phyloP scores from a whole-genome alignment of 1,140 invertebrate genomes.

The Coelopa frigida region DNA sequence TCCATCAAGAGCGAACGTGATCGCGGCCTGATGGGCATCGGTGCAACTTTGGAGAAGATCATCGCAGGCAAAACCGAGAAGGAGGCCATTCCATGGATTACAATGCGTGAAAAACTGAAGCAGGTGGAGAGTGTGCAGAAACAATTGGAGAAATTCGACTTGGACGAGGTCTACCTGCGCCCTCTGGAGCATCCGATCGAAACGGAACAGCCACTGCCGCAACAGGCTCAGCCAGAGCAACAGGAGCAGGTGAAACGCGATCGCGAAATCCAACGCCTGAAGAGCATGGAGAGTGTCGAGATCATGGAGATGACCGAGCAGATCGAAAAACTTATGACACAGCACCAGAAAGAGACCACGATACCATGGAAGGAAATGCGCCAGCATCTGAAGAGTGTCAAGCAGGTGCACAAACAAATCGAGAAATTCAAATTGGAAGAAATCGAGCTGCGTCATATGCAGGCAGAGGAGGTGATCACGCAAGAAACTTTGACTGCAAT shows the following conservation, averaged over 20 bases:
- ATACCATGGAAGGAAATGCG: slow-evolving; percentile 44
- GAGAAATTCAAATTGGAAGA: slow-evolving; percentile 43
- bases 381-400: slow-evolving; percentile 38
- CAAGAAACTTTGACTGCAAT: slow-evolving; percentile 25
- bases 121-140: slow-evolving; percentile 35
- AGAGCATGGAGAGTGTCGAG: slow-evolving; percentile 44
- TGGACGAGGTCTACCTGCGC: slow-evolving; percentile 38
- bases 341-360: slow-evolving; percentile 32
- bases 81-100: slow-evolving; percentile 42
- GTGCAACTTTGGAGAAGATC: slow-evolving; percentile 34
- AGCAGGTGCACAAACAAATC: slow-evolving; percentile 36
- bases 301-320: slow-evolving; percentile 42
- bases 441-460: slow-evolving; percentile 31
- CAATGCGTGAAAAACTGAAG: slow-evolving; percentile 40
- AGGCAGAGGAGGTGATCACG: slow-evolving; percentile 24
- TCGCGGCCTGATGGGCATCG: slow-evolving; percentile 38
- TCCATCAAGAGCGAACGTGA: slow-evolving; percentile 40
- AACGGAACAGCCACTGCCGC: slow-evolving; percentile 25
- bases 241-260: slow-evolving; percentile 28
- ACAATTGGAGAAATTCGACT: slow-evolving; percentile 37
- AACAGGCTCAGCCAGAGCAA: slow-evolving; percentile 27
- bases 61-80: slow-evolving; percentile 37
- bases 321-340: slow-evolving; percentile 37
- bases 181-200: slow-evolving; percentile 30
- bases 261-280: slow-evolving; percentile 34